phyloP scores from a whole-genome alignment of 2,797 vertebrate species.

The Falco concolor region DNA sequence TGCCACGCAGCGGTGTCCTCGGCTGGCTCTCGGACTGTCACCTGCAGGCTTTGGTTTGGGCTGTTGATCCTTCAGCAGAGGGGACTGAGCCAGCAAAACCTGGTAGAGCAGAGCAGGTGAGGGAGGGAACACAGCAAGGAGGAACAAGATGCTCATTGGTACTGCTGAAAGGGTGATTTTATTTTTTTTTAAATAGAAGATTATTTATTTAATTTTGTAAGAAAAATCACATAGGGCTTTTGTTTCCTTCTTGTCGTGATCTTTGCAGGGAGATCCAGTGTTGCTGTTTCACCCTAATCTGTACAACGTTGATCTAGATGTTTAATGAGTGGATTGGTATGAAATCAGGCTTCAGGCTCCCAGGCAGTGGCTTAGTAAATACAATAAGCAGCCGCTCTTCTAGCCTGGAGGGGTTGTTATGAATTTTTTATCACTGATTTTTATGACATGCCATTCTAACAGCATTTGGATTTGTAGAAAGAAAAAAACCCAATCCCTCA shows the following conservation, averaged over 20 bases:
- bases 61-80: constrained; percentile 13
- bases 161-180: constrained; percentile 10
- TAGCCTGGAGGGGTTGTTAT: constrained; percentile 30
- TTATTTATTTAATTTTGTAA: neutral
- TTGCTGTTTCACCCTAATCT: constrained; percentile 42
- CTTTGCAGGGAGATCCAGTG: neutral
- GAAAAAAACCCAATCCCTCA: neutral
- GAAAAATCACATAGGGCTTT: neutral
- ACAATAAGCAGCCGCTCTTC: constrained; percentile 45
- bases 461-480: neutral
- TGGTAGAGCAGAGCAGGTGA: constrained; percentile 17
- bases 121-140: neutral
- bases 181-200: neutral
- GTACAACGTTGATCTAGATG: constrained; percentile 37
- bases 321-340: constrained; percentile 56
- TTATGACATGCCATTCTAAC: neutral
- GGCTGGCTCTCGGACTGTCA: neutral
- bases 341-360: constrained; percentile 49
- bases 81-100: constrained; percentile 13
- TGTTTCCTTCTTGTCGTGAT: neutral
- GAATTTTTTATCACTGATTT: constrained; percentile 41
- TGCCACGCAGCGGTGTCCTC: neutral
- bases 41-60: constrained; percentile 32
- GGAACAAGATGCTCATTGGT: neutral
- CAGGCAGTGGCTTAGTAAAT: constrained; percentile 40